A percentile compares a stretch with the other conserved stretches of the same genome.
These are phyloP conservation scores for Heteromormyrus szaboi DNA, from an alignment of 2,797 vertebrate species.

Conservation along the genomic window DNA sequence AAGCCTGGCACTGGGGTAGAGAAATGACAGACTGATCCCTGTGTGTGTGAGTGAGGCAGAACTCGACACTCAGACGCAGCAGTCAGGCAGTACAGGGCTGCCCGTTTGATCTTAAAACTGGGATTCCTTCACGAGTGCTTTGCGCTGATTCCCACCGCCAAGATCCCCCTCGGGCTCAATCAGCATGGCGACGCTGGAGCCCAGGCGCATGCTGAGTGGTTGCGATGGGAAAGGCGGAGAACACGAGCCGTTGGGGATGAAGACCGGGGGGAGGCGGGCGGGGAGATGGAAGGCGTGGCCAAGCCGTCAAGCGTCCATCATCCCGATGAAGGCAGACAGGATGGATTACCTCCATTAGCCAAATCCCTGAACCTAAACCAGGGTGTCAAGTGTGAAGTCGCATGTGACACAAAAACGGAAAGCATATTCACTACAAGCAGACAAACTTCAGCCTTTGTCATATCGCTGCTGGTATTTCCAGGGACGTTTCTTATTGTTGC, in stretches of 20 bases:
- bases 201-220: not conserved
- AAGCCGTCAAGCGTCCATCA: slow-evolving; percentile 17
- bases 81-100: not conserved
- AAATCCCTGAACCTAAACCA: not conserved
- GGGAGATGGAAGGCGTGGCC: not conserved
- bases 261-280: slow-evolving; percentile 20
- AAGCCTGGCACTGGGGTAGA: not conserved
- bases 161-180: slow-evolving; percentile 28
- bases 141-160: slow-evolving; percentile 15
- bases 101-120: slow-evolving; percentile 15
- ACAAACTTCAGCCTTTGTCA: not conserved
- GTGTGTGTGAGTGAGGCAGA: not conserved
- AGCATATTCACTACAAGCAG: not conserved
- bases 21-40: not conserved
- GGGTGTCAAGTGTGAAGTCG: not conserved
- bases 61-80: not conserved
- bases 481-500: not conserved
- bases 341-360: slow-evolving; percentile 5
- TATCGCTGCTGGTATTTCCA: not conserved
- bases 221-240: not conserved
- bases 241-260: slow-evolving; percentile 32
- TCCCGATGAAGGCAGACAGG: slow-evolving; percentile 28
- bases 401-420: not conserved
- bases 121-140: slow-evolving; percentile 16
- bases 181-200: slow-evolving; percentile 22